These are phyloP conservation scores for Agapostemon virescens DNA, from an alignment of 2,888 invertebrate species.

Conservation along the genomic window DNA sequence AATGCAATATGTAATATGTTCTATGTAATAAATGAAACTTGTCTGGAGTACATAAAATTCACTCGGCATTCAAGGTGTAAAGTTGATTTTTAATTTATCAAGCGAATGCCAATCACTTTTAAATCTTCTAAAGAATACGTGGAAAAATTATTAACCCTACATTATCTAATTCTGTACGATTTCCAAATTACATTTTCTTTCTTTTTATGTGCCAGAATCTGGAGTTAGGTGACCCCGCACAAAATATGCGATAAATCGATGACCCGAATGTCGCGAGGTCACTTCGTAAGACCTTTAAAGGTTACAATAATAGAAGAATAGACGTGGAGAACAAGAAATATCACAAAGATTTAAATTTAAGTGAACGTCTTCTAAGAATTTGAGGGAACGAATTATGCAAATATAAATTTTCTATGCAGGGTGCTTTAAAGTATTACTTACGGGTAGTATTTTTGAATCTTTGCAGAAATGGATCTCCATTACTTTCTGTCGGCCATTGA, in stretches of 20 bases:
- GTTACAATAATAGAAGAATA: not conserved
- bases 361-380: not conserved
- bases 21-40: no score
- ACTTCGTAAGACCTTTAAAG: slow-evolving; percentile 1
- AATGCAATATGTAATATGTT: no score
- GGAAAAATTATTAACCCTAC: not conserved
- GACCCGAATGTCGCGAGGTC: slow-evolving; percentile 16
- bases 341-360: not conserved
- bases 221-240: not conserved
- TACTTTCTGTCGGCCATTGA: not conserved
- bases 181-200: not conserved
- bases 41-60: no score
- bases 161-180: not conserved
- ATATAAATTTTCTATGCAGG: not conserved
- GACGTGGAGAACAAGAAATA: slow-evolving; percentile 1
- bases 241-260: slow-evolving; percentile 11
- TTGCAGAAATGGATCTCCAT: not conserved
- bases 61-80: no score
- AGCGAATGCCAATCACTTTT: not conserved
- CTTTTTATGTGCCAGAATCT: not conserved
- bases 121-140: not conserved
- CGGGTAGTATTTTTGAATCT: not conserved
- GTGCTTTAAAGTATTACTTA: not conserved
- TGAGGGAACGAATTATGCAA: not conserved
- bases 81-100: not conserved